These are phyloP conservation scores for Malthinus seriepunctatus DNA, from an alignment of 2,888 invertebrate species.

Conservation along the genomic window DNA sequence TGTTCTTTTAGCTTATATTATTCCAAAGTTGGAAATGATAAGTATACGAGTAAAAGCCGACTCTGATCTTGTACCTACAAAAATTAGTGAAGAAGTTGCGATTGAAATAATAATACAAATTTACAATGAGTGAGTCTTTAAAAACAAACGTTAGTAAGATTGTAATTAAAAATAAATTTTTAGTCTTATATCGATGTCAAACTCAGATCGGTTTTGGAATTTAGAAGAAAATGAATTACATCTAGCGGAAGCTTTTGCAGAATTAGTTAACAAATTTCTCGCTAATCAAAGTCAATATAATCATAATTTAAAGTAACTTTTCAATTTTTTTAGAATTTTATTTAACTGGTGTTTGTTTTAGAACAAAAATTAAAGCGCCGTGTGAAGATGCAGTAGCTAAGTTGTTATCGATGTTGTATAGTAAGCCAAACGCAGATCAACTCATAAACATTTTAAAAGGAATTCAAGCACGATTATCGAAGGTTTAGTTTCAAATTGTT, in stretches of 20 bases:
- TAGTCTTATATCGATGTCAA: slow-evolving; percentile 32
- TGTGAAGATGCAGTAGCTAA: slow-evolving; percentile 76
- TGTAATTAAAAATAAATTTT: slow-evolving; percentile 20
- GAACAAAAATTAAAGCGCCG: slow-evolving; percentile 68
- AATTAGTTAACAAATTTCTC: slow-evolving; percentile 71
- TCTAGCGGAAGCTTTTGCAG: slow-evolving; percentile 75
- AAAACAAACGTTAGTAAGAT: neutral
- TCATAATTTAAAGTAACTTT: slow-evolving; percentile 13
- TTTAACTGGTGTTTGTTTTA: slow-evolving; percentile 46
- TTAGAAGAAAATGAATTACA: slow-evolving; percentile 84
- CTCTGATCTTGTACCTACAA: slow-evolving; percentile 73
- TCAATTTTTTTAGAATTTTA: neutral
- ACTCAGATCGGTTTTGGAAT: slow-evolving; percentile 75
- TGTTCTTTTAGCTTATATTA: slow-evolving; percentile 64
- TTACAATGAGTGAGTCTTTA: slow-evolving; percentile 19
- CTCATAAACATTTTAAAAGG: slow-evolving; percentile 63
- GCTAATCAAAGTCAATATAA: slow-evolving; percentile 50
- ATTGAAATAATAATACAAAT: slow-evolving; percentile 17
- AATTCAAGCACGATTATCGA: slow-evolving; percentile 59
- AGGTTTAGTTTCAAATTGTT: too few relatives aligned
- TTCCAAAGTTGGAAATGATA: slow-evolving; percentile 77
- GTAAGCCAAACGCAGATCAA: slow-evolving; percentile 68
- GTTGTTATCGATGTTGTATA: slow-evolving; percentile 76
- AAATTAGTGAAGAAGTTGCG: slow-evolving; percentile 63
- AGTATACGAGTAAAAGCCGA: slow-evolving; percentile 73